Base-by-base conservation (phyloP, 2,113 vertebrate species). In the Pterocles gutturalis region DNA sequence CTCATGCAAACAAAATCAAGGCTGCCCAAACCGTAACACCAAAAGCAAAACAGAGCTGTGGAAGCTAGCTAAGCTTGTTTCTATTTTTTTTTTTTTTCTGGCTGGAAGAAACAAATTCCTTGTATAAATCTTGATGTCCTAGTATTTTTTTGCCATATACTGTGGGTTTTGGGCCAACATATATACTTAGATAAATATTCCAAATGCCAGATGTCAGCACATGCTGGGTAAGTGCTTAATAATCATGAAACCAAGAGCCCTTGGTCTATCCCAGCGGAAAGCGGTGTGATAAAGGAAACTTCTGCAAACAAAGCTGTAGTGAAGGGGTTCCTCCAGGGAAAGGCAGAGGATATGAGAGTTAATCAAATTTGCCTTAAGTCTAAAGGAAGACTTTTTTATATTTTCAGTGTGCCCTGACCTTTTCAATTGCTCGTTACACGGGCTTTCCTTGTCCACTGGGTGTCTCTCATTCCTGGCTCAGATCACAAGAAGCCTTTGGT, bases 151-250 rank as follows among this genome's bases (percentile, higher is more conserved):
- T 92, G 31, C 77, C 7, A 2, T 94, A 64, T 69, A 58, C 73
- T 64, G 69, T 45, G 43, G 69, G 31, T 94, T 67, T 70, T n/a
- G 43, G 83, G 93, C 94, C 96, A 96, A 79, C 34, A 43, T 57
- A 48, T 13, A 79, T 79, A 46, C 29, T 87, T 45, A 84, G 24
- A 94, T 95, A 96, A 95, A 96, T 96, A 96, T 36, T 82, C 45
- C 46, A 69, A 84, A 93, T 95, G 87, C 89, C 93, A 94, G 87
- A 94, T 96, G 83, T 94, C 93, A 96, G 87, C 91, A 94, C 77
- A 87, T 89, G 96, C 89, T 96, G 94, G 69, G 26, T 76, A 65
- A 95, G 60, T 64, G 76, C 91, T 93, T 53, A 85, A 91, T 25
- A 73, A 49, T 49, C 89, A 20, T 13, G 53, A 76, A 95, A 64